Evolutionary conservation across 2,113 vertebrate genomes (phyloP).

Genomic region (Elephantulus edwardii): DNA sequence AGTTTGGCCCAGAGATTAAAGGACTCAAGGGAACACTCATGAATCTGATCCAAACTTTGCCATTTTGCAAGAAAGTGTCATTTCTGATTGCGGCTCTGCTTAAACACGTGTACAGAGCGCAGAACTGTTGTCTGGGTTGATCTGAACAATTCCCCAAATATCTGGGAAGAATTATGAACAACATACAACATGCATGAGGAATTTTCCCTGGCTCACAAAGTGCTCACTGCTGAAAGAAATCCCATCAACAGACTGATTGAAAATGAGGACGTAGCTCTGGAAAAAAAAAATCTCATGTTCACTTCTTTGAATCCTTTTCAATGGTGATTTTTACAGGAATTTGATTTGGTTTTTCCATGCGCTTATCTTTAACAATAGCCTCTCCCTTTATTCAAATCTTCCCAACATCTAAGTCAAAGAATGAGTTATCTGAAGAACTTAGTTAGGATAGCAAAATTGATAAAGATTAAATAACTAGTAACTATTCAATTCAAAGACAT

Average conservation of each 20-base stretch:
- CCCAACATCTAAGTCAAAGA: not conserved
- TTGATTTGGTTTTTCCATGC: not conserved
- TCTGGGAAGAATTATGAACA: not conserved
- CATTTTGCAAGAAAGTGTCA: constrained; percentile 17
- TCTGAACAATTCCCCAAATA: constrained; percentile 20
- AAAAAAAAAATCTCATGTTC: not conserved
- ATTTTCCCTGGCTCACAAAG: not conserved
- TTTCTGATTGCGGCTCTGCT: constrained; percentile 46
- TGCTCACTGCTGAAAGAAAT: not conserved
- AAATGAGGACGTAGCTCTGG: not conserved
- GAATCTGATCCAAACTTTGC: not conserved
- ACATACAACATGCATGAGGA: not conserved
- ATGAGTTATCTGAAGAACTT: not conserved
- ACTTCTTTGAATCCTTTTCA: not conserved
- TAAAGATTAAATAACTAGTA: not conserved
- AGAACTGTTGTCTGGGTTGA: not conserved
- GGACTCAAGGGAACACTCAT: not conserved
- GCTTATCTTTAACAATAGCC: constrained; percentile 25
- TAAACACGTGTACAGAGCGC: not conserved
- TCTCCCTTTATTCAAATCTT: not conserved
- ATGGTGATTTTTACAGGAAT: not conserved
- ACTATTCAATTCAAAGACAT: not conserved
- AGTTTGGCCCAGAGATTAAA: constrained; percentile 33
- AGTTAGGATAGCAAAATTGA: not conserved
- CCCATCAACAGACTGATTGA: not conserved